Base-by-base conservation (phyloP, 2,797 vertebrate genomes). In the Anguilla marmorata region DNA sequence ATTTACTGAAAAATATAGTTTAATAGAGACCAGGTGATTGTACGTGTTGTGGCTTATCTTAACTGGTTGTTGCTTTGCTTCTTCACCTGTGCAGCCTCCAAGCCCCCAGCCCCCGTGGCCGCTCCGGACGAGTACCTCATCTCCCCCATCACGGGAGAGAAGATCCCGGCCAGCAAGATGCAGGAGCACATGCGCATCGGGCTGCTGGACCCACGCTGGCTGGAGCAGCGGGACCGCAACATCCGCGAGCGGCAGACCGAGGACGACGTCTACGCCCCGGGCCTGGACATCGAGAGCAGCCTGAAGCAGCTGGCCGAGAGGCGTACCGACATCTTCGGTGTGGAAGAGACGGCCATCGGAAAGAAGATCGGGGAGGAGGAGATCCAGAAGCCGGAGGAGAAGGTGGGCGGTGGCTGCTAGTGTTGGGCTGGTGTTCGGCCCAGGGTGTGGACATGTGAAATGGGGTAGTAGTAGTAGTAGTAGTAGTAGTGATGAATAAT, bases 321-420 rank as follows among this genome's bases (percentile, higher is more conserved):
- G 87, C 98, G 98, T 98, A 99, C 99, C 0, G 99, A 99, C 95
- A 99, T 99, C 95, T 99, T 99, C 0, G 98, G 99, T 95, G 98
- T 99, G 85, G 99, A 99, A 88, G 99, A 99, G 93, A 99, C 98
- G 0, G 99, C 98, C 89, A 99, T 99, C 0, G 99, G 99, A 92
- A 99, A 99, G 93, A 99, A 99, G 96, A 99, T 99, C 0, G 99
- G 99, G 0, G 98, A 99, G 92, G 99, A 99, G 91, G 99, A 99
- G 94, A 99, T 99, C 93, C 98, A 99, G 95, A 99, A 99, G 91
- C 98, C 99, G 1, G 99, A 99, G 90, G 99, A 99, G 92, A 99
- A 99, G 97, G 99, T 99, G 91, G 74, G 88, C 11, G 9, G 33
- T 8, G 27, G 54, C 14, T n/a, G 30, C 69, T 9, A 24, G 58